phyloP scores from a whole-genome alignment of 2,888 invertebrate species.

The Nemurella pictetii region DNA sequence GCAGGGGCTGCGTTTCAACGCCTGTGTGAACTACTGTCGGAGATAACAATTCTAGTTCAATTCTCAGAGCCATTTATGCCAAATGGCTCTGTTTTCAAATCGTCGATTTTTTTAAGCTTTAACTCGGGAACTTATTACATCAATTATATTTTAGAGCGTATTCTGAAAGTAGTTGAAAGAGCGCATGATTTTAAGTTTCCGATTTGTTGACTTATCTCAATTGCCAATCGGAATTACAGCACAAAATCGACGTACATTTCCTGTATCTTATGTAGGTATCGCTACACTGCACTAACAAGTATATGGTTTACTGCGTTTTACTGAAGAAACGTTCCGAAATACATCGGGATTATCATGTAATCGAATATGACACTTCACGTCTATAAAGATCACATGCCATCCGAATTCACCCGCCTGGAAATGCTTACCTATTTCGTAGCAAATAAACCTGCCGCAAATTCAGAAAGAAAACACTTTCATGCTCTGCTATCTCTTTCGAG shows the following conservation, averaged over 20 bases:
- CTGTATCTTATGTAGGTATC: no score
- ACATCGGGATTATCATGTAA: no score
- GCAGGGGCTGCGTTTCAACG: background rate
- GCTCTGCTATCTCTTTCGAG: background rate
- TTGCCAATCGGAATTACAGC: no score
- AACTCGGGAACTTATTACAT: background rate
- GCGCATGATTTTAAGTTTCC: background rate
- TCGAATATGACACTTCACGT: background rate
- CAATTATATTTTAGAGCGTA: background rate
- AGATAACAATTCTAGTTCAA: background rate
- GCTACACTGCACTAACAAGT: no score
- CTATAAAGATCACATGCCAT: background rate
- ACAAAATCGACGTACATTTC: no score
- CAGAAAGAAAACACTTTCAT: background rate
- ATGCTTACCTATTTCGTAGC: background rate
- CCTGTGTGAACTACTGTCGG: background rate
- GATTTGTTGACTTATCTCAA: no score
- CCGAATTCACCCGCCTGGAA: background rate
- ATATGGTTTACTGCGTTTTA: no score
- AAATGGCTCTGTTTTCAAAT: background rate
- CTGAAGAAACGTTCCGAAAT: no score
- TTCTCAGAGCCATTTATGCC: background rate
- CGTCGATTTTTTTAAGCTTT: background rate
- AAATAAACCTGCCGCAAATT: background rate
- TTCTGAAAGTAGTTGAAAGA: background rate